Evolutionary conservation across 1,140 invertebrate genomes (phyloP).

Genomic region (Lepidurus couesii): DNA sequence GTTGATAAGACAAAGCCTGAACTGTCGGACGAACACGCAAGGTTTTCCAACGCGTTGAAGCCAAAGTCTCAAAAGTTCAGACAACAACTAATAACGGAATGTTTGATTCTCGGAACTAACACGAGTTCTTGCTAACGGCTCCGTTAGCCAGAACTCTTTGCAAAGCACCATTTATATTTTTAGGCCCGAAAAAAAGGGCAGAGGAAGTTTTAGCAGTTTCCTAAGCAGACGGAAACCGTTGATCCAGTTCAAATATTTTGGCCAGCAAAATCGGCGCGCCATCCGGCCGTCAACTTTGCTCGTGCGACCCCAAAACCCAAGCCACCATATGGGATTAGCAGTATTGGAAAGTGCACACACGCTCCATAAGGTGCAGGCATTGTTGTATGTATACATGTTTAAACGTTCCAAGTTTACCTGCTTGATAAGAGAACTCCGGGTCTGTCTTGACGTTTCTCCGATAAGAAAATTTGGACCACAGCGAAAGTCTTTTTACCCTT

Average conservation of each 20-base stretch:
- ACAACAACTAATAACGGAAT: too few species aligned
- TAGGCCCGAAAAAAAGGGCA: neutral
- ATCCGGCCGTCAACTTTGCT: slow-evolving; percentile 1
- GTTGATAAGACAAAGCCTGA: neutral
- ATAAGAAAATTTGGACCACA: slow-evolving; percentile 12
- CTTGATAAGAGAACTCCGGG: slow-evolving; percentile 2
- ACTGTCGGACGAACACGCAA: neutral
- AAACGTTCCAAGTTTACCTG: neutral
- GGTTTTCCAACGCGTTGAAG: too few species aligned
- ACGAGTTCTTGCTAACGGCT: neutral
- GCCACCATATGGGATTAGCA: neutral
- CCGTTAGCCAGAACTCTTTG: neutral
- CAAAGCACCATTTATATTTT: neutral
- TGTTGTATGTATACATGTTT: slow-evolving; percentile 17
- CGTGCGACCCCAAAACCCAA: neutral
- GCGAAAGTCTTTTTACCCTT: slow-evolving; percentile 3
- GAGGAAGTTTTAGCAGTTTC: neutral
- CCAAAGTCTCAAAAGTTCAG: neutral
- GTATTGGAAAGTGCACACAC: slow-evolving; percentile 8
- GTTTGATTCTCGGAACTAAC: neutral
- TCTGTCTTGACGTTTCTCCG: neutral
- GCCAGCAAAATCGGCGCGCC: slow-evolving; percentile 3
- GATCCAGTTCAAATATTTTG: slow-evolving; percentile 15
- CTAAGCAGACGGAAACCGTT: slow-evolving; percentile 3
- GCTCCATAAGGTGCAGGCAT: slow-evolving; percentile 17